phyloP scores from a whole-genome alignment of 2,888 invertebrate genomes.

The Drosophila conformis region DNA sequence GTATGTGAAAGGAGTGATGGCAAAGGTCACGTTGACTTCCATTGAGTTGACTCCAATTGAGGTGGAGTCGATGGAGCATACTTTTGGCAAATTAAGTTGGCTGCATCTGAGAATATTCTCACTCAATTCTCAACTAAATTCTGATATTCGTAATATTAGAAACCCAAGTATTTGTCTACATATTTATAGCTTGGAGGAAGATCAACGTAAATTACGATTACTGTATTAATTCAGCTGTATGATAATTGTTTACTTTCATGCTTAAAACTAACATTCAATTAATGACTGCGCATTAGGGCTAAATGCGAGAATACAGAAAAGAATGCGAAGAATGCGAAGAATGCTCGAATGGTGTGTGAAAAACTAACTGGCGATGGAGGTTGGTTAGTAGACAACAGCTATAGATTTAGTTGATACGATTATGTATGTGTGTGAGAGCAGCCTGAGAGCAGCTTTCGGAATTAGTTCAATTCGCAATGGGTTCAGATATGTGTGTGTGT shows the following conservation, averaged over 20 bases:
- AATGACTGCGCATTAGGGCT: background rate
- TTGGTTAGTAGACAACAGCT: conserved; percentile 43
- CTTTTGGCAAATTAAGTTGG: conserved; percentile 3
- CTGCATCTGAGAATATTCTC: background rate
- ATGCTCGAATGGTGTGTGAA: conserved; percentile 2
- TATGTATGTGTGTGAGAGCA: conserved; percentile 1
- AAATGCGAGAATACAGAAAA: background rate
- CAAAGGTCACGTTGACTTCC: background rate
- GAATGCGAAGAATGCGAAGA: background rate
- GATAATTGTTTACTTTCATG: conserved; percentile 27
- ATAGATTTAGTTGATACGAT: conserved; percentile 14
- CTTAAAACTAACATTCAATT: conserved; percentile 35
- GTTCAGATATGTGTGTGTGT: background rate
- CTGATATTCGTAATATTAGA: background rate
- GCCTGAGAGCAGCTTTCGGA: conserved; percentile 27
- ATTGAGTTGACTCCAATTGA: conserved; percentile 1
- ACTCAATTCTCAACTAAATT: background rate
- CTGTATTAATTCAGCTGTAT: conserved; percentile 3
- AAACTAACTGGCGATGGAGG: conserved; percentile 7
- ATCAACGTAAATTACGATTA: background rate
- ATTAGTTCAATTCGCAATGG: conserved; percentile 46
- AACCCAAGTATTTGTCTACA: background rate
- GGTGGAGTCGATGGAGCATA: background rate
- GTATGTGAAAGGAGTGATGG: background rate
- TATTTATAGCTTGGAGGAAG: background rate